Evolutionary conservation across 2,888 invertebrate species (phyloP), one percentile per base, ranked within the genome.

Genomic region (Acanthosepion esculentum): DNA sequence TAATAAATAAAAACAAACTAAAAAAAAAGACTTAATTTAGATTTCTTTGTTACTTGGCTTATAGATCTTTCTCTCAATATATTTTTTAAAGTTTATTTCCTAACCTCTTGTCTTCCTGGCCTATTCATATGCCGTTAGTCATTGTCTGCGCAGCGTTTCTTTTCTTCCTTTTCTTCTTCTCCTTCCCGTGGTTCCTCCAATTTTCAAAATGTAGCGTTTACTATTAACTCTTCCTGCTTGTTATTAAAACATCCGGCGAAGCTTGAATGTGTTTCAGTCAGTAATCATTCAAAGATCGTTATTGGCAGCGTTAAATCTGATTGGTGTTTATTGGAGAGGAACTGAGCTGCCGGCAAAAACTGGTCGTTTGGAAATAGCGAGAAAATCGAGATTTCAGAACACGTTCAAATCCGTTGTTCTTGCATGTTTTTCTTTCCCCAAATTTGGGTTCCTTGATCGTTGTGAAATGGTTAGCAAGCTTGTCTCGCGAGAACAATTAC

Each of bases 171-270:
- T n/a, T 33, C 15, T n/a, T 33, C 15, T 78, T 78, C 8, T 33
- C 33, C n/a, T 15, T 23, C 5, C n/a, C 15, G 0, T 10, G n/a
- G n/a, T 78, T 78, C 78, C 18, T 10, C 10, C 78, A 78, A n/a
- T 78, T 78, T 78, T 78, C 78, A 78, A 78, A 78, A 78, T 78
- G 78, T 33, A 78, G 15, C 78, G 78, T 78, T 78, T 78, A 78
- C 33, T 78, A n/a, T 78, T 78, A 78, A 78, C 78, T 78, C 78
- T 78, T 78, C 78, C 78, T 78, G 78, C 78, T 33, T 78, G 78
- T 78, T 78, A 78, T 78, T 78, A 78, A 78, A 78, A 78, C 78
- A 78, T 78, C 78, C 78, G 78, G n/a, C n/a, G 78, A 78, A 78
- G 78, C 78, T 78, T 78, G 78, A 78, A 78, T 78, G 78, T 78